Evolutionary conservation across 1,140 invertebrate species (phyloP).

Genomic region (Sminthurinus signatus): DNA sequence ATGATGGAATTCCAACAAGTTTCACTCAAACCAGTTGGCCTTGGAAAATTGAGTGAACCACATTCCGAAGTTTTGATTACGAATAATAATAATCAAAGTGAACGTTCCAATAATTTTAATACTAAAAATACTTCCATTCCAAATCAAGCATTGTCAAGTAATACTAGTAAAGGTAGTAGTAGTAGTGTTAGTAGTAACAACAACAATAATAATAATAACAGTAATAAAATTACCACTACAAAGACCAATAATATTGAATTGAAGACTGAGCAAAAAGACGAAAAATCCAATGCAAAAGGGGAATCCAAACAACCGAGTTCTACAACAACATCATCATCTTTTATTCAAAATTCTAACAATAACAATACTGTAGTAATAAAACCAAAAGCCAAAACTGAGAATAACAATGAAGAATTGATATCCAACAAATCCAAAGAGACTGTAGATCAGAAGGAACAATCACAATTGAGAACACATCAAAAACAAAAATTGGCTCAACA

Average conservation of each 20-base stretch:
- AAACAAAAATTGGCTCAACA: slow-evolving; percentile 50
- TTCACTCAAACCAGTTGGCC: slow-evolving; percentile 6
- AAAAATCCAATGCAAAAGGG: background rate
- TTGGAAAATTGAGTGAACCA: slow-evolving; percentile 8
- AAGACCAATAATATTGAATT: background rate
- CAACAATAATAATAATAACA: slow-evolving; percentile 14
- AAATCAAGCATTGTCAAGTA: too few species aligned
- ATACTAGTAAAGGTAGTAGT: too few species aligned
- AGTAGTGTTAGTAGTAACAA: slow-evolving; percentile 8
- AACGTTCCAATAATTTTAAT: slow-evolving; percentile 4
- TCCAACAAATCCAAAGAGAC: slow-evolving; percentile 14
- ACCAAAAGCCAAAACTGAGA: background rate
- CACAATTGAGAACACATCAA: slow-evolving; percentile 33
- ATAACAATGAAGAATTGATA: too few species aligned
- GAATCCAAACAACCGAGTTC: background rate
- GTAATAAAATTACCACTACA: slow-evolving; percentile 6
- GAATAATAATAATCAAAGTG: background rate
- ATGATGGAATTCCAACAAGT: slow-evolving; percentile 11
- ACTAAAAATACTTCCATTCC: background rate
- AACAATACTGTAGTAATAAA: background rate
- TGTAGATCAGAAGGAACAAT: slow-evolving; percentile 13
- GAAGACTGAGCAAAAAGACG: background rate
- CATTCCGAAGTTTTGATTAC: too few species aligned
- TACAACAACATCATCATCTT: background rate
- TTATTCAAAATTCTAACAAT: background rate